Conservation (phyloP, 2,113 vertebrate genomes). For the Paraplagusia blochii region DNA sequence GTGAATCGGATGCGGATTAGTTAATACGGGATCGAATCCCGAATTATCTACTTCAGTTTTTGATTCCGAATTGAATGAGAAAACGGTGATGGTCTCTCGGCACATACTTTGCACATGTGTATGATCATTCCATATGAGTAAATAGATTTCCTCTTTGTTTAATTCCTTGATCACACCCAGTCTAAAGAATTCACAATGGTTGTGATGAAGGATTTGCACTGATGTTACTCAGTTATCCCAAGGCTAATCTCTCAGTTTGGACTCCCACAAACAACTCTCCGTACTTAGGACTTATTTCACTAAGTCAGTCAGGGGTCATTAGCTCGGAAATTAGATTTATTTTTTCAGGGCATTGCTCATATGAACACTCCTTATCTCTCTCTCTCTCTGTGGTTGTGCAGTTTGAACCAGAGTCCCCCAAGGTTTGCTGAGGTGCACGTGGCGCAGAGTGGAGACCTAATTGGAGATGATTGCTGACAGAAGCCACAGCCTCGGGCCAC, state of each 20-base stretch:
- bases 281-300: conserved; percentile 40
- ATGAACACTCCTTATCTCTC: conserved; percentile 39
- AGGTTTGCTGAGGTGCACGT: conserved; percentile 32
- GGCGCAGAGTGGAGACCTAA: conserved; percentile 61
- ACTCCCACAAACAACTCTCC: conserved; percentile 30
- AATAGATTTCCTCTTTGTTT: too few species aligned
- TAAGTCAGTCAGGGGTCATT: conserved; percentile 47
- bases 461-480: conserved; percentile 70
- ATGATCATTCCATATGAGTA: too few species aligned
- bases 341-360: conserved; percentile 29
- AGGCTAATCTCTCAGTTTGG: conserved; percentile 19
- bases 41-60: too few species aligned
- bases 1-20: too few species aligned
- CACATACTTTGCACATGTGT: too few species aligned
- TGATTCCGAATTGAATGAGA: too few species aligned
- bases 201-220: conserved; percentile 31
- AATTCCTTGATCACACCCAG: too few species aligned
- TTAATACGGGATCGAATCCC: too few species aligned
- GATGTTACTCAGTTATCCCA: conserved; percentile 35
- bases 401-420: conserved; percentile 34
- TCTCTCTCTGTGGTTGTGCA: conserved; percentile 46
- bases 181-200: conserved; percentile 30
- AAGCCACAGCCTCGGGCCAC: conserved; percentile 54
- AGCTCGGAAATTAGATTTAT: conserved; percentile 31
- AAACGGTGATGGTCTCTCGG: too few species aligned